Evolutionary conservation across 2,888 invertebrate genomes (phyloP), one percentile per base, ranked within the genome.

Genomic region (Dicroscelio sp.): DNA sequence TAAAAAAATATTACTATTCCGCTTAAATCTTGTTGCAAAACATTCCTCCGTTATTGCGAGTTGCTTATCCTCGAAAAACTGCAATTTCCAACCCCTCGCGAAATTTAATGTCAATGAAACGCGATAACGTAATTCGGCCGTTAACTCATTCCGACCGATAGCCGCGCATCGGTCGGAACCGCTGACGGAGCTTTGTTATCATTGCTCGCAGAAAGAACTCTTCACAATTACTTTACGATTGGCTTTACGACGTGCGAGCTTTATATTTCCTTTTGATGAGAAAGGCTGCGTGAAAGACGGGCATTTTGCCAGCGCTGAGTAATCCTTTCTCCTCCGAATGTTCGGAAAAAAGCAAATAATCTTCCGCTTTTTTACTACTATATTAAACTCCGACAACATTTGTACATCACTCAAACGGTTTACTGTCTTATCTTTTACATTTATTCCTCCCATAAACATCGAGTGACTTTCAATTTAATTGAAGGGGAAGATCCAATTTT

Each of bases 251-350:
- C 30, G 86, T 90, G 86, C 52, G 79, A 90, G 91, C 85, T 87
- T 90, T 87, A 76, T 82, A 69, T 60, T 80, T 91, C 60, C 25
- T 90, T 94, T 94, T 94, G 93, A 93, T 90, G 85, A 85, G 76
- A 76, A 91, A 82, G 71, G 83, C 87, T 92, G 92, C 92, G 93
- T 92, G 90, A 88, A 93, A 92, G 93, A 94, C 93, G 95, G 96
- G 96, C 95, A 82, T 88, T 58, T 63, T 69, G 94, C 95, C 96
- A 95, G 93, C 92, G 92, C 93, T 95, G 96, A 95, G 95, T 95
- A 96, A 95, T 95, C 94, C 94, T 92, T 94, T 94, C 94, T 94
- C 95, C 92, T 93, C 91, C 35, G 35, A 79, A 82, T 78, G 83
- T 58, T 35, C 63, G 14, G 23, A 69, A 65, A 87, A 78, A 79